These are phyloP conservation scores for Arvicola amphibius DNA, from an alignment of 2,797 vertebrate species.

Conservation along the genomic window DNA sequence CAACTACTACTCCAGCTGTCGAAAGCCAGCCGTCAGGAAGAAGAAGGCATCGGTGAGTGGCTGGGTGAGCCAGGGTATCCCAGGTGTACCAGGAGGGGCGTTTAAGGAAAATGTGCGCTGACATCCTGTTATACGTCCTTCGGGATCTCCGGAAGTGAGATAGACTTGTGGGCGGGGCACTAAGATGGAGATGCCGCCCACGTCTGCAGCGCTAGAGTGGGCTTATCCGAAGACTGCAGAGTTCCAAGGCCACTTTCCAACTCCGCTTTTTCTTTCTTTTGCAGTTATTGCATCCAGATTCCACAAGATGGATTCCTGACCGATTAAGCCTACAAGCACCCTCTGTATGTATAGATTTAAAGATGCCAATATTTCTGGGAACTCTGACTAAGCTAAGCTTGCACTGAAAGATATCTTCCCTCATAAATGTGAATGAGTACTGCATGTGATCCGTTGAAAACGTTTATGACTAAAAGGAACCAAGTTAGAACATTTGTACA, in stretches of 20 bases:
- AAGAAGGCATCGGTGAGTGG: conserved; percentile 92
- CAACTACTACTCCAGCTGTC: conserved; percentile 95
- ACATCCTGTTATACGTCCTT: not conserved
- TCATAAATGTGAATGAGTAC: not conserved
- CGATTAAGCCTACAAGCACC: conserved; percentile 73
- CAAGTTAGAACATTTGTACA: not conserved
- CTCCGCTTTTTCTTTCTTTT: not conserved
- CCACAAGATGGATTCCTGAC: conserved; percentile 78
- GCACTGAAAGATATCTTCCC: not conserved
- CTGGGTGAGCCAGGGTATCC: not conserved
- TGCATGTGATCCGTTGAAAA: not conserved
- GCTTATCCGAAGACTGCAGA: not conserved
- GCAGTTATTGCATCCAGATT: conserved; percentile 71
- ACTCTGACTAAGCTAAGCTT: not conserved
- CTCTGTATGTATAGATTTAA: conserved; percentile 68
- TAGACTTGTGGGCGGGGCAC: not conserved
- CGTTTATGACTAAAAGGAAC: not conserved
- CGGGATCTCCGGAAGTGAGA: not conserved
- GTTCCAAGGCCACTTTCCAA: not conserved
- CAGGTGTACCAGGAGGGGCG: not conserved
- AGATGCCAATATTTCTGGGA: not conserved
- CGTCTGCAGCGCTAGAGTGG: not conserved
- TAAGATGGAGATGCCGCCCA: not conserved
- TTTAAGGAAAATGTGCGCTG: not conserved
- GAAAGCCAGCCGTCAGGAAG: conserved; percentile 89